These are phyloP conservation scores for Enteromius mattozi DNA, from an alignment of 2,797 vertebrate species.

Conservation along the genomic window DNA sequence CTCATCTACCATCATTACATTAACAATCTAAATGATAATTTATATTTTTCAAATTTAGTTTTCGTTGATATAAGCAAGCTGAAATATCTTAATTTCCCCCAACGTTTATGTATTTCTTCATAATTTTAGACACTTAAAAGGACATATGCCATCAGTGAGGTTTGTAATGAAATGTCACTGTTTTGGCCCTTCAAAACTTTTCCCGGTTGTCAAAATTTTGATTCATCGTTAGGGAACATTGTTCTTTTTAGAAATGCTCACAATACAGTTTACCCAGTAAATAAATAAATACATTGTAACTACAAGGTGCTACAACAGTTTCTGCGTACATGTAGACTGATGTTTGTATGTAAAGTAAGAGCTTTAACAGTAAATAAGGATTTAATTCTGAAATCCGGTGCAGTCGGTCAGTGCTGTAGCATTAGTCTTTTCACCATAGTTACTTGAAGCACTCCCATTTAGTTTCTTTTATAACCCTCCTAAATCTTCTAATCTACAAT, in stretches of 20 bases:
- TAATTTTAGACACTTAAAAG: not conserved
- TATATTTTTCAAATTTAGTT: not conserved
- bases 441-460: not conserved
- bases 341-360: constrained; percentile 13
- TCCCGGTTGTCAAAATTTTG: not conserved
- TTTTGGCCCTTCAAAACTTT: too few species aligned
- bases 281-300: not conserved
- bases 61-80: not conserved
- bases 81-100: not conserved
- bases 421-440: not conserved
- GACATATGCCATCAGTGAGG: not conserved
- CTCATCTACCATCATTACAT: not conserved
- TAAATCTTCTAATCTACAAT: not conserved
- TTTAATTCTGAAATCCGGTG: constrained; percentile 24
- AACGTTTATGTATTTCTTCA: not conserved
- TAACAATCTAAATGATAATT: constrained; percentile 25
- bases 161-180: not conserved
- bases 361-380: constrained; percentile 15
- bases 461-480: not conserved
- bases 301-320: not conserved
- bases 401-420: not conserved
- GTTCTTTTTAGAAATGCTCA: not conserved
- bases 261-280: not conserved
- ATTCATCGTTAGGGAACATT: not conserved
- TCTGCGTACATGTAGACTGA: not conserved